phyloP scores from a whole-genome alignment of 2,888 invertebrate species.

The Ecdyonurus torrentis region DNA sequence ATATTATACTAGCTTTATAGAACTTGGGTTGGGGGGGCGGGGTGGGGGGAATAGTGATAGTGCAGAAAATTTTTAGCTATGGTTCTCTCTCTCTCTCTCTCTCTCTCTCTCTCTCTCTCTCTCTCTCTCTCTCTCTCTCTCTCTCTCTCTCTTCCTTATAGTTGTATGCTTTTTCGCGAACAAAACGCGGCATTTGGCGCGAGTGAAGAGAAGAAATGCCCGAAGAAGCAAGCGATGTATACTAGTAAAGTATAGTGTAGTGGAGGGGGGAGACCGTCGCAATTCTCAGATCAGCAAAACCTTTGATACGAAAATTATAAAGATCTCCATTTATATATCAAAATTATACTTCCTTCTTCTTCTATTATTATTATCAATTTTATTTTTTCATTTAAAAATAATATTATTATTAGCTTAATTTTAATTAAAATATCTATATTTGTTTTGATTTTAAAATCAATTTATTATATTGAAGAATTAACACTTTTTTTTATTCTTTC shows the following conservation, averaged over 20 bases:
- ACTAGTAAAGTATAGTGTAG: neutral
- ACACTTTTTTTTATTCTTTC: no score
- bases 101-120: neutral
- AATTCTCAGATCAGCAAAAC: neutral
- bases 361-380: no score
- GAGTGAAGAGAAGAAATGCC: neutral
- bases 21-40: no score
- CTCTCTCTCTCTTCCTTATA: neutral
- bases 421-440: no score
- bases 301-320: neutral
- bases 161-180: no score
- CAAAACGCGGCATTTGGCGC: neutral
- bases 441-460: no score
- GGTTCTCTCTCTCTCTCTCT: neutral
- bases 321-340: neutral
- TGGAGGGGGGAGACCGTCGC: neutral
- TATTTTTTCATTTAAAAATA: no score
- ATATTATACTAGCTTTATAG: no score
- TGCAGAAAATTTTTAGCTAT: neutral
- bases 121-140: neutral
- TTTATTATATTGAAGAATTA: no score
- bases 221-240: neutral
- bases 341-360: no score
- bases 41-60: neutral
- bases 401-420: no score